Percentiles rank a stretch among this genome's conserved stretches.
Conservation (phyloP, 2,113 vertebrate species). For the Helogale parvula region DNA sequence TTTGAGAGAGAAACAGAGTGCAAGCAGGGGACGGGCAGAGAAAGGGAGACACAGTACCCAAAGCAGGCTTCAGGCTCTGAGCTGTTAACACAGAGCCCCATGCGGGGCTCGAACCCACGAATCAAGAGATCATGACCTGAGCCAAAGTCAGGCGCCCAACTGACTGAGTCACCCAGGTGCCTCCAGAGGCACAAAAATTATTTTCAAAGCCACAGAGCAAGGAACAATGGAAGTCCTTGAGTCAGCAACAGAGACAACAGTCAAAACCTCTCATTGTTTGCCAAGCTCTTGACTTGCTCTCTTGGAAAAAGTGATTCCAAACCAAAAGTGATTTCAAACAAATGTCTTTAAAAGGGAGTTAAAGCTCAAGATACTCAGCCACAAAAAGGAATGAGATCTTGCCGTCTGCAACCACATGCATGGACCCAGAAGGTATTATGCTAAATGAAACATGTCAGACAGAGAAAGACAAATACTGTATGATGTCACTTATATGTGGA, state of each 20-base stretch:
- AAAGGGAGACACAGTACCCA: not conserved
- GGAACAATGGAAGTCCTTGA: not conserved
- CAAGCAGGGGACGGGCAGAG: too few relatives aligned
- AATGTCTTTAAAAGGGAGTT: not conserved
- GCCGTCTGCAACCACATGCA: not conserved
- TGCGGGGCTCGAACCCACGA: not conserved
- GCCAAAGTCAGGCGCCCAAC: not conserved
- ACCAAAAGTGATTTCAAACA: not conserved
- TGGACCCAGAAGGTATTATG: not conserved
- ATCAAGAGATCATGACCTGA: not conserved
- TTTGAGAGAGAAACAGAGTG: too few relatives aligned
- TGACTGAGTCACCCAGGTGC: not conserved
- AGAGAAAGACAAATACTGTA: not conserved
- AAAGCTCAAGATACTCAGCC: not conserved
- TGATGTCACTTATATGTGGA: not conserved
- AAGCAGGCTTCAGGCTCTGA: too few relatives aligned
- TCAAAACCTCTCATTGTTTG: not conserved
- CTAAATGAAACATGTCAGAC: not conserved
- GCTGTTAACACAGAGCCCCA: not conserved
- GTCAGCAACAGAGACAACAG: not conserved
- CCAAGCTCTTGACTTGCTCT: not conserved
- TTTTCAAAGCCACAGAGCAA: not conserved
- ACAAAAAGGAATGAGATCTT: not conserved
- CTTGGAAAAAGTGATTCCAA: not conserved
- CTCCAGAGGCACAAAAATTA: constrained; percentile 11